Evolutionary conservation across 2,113 vertebrate genomes (phyloP), one percentile per base, ranked within the genome.

Genomic region (Australoheros scitulus): DNA sequence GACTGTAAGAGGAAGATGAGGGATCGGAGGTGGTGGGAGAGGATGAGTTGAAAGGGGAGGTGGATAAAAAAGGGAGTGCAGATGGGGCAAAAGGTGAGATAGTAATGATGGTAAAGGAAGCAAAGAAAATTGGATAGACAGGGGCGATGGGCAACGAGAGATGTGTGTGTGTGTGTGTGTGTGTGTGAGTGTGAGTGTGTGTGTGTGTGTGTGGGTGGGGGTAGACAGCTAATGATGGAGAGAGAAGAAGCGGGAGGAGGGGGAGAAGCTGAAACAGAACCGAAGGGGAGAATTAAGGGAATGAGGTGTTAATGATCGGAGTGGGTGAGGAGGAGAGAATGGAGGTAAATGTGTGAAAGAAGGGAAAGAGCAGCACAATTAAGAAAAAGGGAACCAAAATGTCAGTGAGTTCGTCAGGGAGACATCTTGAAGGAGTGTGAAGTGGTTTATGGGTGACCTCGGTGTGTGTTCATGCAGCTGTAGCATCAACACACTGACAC

Each of bases 381-480:
- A 85, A 82, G 83, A 82, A 79, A 78, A 74, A 81, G 52, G 57
- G 82, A 90, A 88, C 85, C 84, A 79, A 87, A 90, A 92, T 86
- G 88, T 91, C 80, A 86, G 41, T 38, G 82, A 78, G 84, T 84
- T 68, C 34, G 7, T 36, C 68, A 20, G 76, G 82, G 84, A 83
- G 76, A 52, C 64, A 60, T 43, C 82, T 56, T 86, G 79, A 61
- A 87, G 80, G 72, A 88, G 84, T 61, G 78, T 68, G 86, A 61
- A 59, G 79, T 38, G 81, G 59, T 84, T 92, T 77, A 89, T 79
- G 80, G 87, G 77, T 79, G 72, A 60, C 61, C 68, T 36, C 17
- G 0, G 64, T 50, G 64, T 50, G 64, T 70, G 38, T 68, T 15
- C 14, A 22, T 50, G 72, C 57, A 72, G 55, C 68, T 74, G 72